Evolutionary conservation across 1,140 invertebrate species (phyloP), one percentile per base, ranked within the genome.

Genomic region (Asbolus verrucosus): DNA sequence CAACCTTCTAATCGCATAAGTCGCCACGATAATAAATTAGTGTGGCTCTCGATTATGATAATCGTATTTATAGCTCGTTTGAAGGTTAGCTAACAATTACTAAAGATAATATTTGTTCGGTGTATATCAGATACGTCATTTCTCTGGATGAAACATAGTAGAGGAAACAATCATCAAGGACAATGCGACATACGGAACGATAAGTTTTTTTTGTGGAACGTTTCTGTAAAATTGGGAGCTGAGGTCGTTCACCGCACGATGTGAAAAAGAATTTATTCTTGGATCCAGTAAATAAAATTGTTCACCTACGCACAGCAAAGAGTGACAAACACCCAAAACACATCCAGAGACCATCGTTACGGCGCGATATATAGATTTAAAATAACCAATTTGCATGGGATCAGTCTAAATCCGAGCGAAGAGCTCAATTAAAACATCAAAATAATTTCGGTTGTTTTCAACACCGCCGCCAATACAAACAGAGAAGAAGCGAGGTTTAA

Each of bases 21-120:
- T 54, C 33, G 33, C 11, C 33, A 14, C 8, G 21, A 14, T 54
- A 54, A 54, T 54, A 54, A 54, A 54, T 54, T 30, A 54, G 46
- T 30, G 46, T 14, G 18, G 46, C 21, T 54, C n/a, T 54, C 46
- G 19, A 27, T 27, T 54, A 54, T 31, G 21, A 54, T 54, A 54
- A 54, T 54, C 46, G 46, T 54, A 54, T 54, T 54, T 54, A 54
- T 54, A 54, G 46, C 46, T 54, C 19, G 8, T 54, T 30, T 54
- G 46, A 54, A 54, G 46, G 46, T 54, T 54, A 54, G 46, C 46
- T 54, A 54, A 54, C 46, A 54, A 54, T 54, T 54, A 54, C 46
- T 27, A 54, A 54, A 54, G 46, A 54, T 54, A 54, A 54, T 54
- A 54, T 27, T 27, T 54, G 21, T 15, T 54, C 14, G 21, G n/a